A percentile compares a stretch with the other conserved stretches of the same genome.
Evolutionary conservation across 2,113 vertebrate species (phyloP).

Genomic region (Aleadryas rufinucha): DNA sequence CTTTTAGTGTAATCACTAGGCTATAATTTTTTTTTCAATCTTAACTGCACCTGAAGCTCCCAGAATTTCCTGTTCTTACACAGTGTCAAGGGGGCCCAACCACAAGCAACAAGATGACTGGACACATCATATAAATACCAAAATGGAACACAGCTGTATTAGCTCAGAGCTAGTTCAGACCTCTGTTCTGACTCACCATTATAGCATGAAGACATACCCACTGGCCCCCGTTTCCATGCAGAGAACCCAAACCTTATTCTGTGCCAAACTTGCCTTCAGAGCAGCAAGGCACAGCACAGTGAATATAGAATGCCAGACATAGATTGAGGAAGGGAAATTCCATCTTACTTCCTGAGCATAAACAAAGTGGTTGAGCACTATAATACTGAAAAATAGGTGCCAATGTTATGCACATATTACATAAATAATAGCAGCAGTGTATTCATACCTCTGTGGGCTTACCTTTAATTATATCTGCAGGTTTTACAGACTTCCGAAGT

Average conservation of each 20-base stretch:
- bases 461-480: not conserved
- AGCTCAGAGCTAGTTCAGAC: not conserved
- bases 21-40: not conserved
- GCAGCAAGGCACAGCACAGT: not conserved
- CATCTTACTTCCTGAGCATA: not conserved
- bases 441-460: not conserved
- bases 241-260: not conserved
- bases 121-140: not conserved
- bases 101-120: not conserved
- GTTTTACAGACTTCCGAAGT: not conserved
- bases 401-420: not conserved
- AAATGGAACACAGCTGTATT: not conserved
- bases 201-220: not conserved
- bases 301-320: not conserved
- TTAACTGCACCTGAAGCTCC: not conserved
- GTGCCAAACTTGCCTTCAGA: not conserved
- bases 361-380: not conserved
- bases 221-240: accelerated
- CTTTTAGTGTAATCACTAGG: not conserved
- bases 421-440: not conserved
- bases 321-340: not conserved
- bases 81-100: not conserved
- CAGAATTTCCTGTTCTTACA: not conserved
- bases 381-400: not conserved
- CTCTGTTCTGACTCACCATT: not conserved